Percentiles rank a stretch among this genome's conserved stretches.
Evolutionary conservation across 2,888 invertebrate species (phyloP).

Genomic region (Lottia gigantea): DNA sequence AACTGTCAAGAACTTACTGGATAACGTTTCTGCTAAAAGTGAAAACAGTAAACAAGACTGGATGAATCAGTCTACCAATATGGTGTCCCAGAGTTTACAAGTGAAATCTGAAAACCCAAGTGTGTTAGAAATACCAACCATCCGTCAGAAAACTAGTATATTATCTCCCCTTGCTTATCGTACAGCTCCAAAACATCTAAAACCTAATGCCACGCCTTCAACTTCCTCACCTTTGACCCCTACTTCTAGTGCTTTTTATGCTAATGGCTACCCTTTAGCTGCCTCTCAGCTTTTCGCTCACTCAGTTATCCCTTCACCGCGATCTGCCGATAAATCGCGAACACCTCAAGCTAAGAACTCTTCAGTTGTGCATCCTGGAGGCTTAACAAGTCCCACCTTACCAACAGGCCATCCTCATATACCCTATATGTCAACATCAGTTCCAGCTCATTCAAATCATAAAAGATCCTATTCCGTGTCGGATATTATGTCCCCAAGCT

Average conservation of each 20-base stretch:
- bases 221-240: background rate
- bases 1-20: constrained; percentile 32
- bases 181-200: constrained; percentile 13
- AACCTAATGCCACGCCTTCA: constrained; percentile 9
- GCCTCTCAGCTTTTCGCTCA: constrained; percentile 1
- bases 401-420: constrained; percentile 22
- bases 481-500: constrained; percentile 4
- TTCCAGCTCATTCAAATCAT: constrained; percentile 18
- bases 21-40: constrained; percentile 20
- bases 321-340: background rate
- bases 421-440: constrained; percentile 14
- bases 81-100: background rate
- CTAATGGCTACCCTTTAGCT: background rate
- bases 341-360: background rate
- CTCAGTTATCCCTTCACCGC: background rate
- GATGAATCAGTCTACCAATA: constrained; percentile 8
- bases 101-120: background rate
- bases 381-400: constrained; percentile 19
- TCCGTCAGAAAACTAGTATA: constrained; percentile 8
- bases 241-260: background rate
- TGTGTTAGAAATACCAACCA: constrained; percentile 2
- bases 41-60: constrained; percentile 18
- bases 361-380: background rate
- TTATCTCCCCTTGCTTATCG: constrained; percentile 12
- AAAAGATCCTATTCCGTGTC: constrained; percentile 20